Evolutionary conservation across 2,113 vertebrate genomes (phyloP).

Genomic region (Marmota monax): DNA sequence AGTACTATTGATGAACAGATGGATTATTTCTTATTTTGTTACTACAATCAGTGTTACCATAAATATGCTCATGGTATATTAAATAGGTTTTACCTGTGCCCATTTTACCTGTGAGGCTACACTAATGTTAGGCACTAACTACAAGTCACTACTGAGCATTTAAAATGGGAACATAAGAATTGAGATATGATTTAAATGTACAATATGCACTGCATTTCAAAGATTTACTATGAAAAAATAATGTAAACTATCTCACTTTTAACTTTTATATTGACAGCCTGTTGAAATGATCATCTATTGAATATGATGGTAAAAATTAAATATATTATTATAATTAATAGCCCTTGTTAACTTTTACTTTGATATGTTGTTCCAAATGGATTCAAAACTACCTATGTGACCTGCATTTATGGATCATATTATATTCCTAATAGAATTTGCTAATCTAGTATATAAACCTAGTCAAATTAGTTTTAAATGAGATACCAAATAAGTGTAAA

Average conservation of each 20-base stretch:
- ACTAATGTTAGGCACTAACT: neutral
- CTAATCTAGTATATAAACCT: neutral
- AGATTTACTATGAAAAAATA: neutral
- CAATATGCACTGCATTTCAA: neutral
- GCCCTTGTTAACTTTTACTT: neutral
- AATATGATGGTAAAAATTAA: neutral
- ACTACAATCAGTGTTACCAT: neutral
- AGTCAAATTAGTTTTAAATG: neutral
- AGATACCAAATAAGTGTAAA: neutral
- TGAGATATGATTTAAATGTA: neutral
- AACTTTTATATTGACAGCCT: neutral
- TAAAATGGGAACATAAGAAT: neutral
- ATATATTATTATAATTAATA: neutral
- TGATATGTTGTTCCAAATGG: neutral
- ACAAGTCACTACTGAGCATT: neutral
- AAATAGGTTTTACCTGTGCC: neutral
- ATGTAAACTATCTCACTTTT: neutral
- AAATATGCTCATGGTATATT: neutral
- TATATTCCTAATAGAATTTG: neutral
- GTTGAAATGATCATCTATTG: neutral
- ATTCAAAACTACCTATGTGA: neutral
- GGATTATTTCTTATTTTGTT: neutral
- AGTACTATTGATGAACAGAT: neutral
- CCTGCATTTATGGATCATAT: neutral
- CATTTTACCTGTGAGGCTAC: neutral